Evolutionary conservation across 2,797 vertebrate species (phyloP).

Genomic region (Sebastes wilsoni): DNA sequence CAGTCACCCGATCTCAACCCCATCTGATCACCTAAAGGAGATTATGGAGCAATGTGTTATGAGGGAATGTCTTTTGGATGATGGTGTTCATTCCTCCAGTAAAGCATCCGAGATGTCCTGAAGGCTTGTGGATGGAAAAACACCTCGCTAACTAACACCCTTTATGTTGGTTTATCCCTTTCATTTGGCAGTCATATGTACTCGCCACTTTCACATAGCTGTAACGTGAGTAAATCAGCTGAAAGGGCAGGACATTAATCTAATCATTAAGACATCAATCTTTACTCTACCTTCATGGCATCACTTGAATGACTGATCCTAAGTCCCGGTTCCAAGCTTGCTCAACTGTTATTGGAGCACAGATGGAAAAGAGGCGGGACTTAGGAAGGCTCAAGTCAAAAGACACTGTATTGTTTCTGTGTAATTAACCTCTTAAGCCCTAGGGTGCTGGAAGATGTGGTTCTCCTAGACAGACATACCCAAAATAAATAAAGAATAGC

Average conservation of each 20-base stretch:
- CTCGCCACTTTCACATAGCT: too few species aligned
- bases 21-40: background rate
- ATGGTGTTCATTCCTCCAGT: background rate
- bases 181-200: too few species aligned
- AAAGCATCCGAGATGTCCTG: background rate
- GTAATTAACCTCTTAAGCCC: background rate
- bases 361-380: too few species aligned
- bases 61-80: background rate
- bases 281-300: background rate
- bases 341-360: too few species aligned
- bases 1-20: background rate
- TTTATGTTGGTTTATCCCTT: too few species aligned
- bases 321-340: too few species aligned
- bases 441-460: too few species aligned
- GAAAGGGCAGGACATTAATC: background rate
- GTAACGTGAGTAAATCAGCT: background rate
- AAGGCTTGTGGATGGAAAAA: background rate
- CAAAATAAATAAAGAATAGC: too few species aligned
- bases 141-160: too few species aligned
- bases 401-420: background rate
- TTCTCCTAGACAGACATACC: too few species aligned
- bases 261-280: background rate
- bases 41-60: background rate
- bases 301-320: background rate
- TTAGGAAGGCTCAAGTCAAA: background rate